phyloP scores from a whole-genome alignment of 2,888 invertebrate genomes.

The Drepanosiphum platanoidis region DNA sequence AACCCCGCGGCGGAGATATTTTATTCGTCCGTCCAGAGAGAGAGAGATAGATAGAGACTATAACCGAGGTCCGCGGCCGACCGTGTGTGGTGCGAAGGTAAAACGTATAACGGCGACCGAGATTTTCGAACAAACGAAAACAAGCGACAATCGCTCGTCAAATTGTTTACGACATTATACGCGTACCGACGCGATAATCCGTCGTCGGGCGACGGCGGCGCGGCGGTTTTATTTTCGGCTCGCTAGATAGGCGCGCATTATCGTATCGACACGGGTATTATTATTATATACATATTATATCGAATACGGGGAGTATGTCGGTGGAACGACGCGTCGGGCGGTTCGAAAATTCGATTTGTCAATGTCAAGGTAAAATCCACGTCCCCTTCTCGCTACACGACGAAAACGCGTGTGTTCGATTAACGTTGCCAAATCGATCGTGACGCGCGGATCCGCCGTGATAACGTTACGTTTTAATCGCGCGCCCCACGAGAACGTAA shows the following conservation, averaged over 20 bases:
- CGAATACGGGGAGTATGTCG: background rate
- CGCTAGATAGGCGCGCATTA: background rate
- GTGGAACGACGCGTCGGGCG: background rate
- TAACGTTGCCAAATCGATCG: slow-evolving; percentile 55
- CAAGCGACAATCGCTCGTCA: background rate
- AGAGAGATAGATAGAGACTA: no score
- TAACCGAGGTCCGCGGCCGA: no score
- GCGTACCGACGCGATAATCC: background rate
- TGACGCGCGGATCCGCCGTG: slow-evolving; percentile 37
- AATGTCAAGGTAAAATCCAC: slow-evolving; percentile 39
- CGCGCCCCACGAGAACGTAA: background rate
- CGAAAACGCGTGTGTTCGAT: slow-evolving; percentile 33
- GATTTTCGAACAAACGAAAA: background rate
- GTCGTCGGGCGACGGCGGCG: background rate
- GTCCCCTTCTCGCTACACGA: background rate
- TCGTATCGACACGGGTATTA: background rate
- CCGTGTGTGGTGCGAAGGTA: no score
- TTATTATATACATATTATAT: background rate
- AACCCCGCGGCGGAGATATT: background rate
- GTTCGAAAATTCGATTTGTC: slow-evolving; percentile 47
- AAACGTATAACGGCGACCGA: no score
- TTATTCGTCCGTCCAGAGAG: background rate
- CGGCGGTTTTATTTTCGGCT: background rate
- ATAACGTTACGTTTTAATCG: slow-evolving; percentile 42
- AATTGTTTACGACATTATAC: background rate